phyloP scores from a whole-genome alignment of 1,140 invertebrate species.

The Achatina immaculata region DNA sequence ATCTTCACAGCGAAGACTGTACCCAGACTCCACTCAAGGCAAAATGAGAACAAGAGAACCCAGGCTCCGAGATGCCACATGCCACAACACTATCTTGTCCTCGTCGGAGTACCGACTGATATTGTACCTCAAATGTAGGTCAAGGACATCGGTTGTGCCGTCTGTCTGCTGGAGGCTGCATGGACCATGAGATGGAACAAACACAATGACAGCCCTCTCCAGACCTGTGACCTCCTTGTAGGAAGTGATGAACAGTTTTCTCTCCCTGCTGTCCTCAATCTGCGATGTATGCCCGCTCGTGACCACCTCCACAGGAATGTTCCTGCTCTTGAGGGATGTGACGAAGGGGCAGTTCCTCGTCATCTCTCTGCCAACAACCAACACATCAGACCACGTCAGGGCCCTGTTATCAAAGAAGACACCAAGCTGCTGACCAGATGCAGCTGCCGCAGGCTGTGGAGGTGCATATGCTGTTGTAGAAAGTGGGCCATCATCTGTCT shows the following conservation, averaged over 20 bases:
- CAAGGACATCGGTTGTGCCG: not conserved
- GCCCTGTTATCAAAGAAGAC: not conserved
- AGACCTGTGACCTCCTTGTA: constrained; percentile 29
- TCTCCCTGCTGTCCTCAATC: constrained; percentile 13
- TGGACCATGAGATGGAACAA: constrained; percentile 24
- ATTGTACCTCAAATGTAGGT: constrained; percentile 24
- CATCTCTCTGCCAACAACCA: constrained; percentile 26
- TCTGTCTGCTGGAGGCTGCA: not conserved
- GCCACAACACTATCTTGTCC: constrained; percentile 36
- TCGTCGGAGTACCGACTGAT: constrained; percentile 19
- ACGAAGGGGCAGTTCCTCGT: constrained; percentile 18
- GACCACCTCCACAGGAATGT: constrained; percentile 22
- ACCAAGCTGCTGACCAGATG: not conserved
- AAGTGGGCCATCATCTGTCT: not conserved
- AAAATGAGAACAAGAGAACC: constrained; percentile 32
- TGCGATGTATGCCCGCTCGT: not conserved
- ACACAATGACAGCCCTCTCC: constrained; percentile 38
- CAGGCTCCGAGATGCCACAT: constrained; percentile 39
- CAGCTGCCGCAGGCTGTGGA: not conserved
- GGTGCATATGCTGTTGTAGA: not conserved
- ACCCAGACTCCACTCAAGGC: no score
- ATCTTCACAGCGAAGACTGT: no score
- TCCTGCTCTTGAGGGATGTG: constrained; percentile 7
- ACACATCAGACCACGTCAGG: constrained; percentile 29
- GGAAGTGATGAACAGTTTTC: constrained; percentile 30